A percentile compares a stretch with the other conserved stretches of the same genome.
Conservation (phyloP, 2,113 vertebrate species). For the Corythaixoides concolor region DNA sequence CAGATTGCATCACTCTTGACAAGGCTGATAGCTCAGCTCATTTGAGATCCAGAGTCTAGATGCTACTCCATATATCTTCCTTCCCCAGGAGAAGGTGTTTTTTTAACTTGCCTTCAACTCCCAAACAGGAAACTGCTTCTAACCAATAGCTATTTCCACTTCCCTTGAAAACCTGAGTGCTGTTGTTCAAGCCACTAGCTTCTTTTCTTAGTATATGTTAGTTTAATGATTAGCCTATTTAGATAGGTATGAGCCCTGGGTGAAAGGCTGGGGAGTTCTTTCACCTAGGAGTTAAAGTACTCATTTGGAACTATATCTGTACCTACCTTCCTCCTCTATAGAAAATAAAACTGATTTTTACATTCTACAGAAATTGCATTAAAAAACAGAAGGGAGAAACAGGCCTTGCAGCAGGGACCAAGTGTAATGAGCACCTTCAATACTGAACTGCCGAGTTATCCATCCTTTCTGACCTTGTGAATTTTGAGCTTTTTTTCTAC, state of each 20-base stretch:
- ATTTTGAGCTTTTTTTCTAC: not conserved
- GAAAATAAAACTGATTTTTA: not conserved
- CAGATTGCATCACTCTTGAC: not conserved
- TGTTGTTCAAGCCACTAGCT: not conserved
- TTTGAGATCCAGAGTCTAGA: not conserved
- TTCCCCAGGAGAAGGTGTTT: not conserved
- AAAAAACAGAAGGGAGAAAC: constrained; percentile 6
- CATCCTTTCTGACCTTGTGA: constrained; percentile 11
- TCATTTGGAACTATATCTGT: not conserved
- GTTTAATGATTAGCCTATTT: not conserved
- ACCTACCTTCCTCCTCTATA: not conserved
- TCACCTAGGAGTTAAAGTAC: not conserved
- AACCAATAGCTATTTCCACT: not conserved
- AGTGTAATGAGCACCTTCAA: not conserved
- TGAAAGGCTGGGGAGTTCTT: not conserved
- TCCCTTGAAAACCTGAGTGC: not conserved
- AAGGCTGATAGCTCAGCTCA: not conserved
- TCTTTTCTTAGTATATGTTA: not conserved
- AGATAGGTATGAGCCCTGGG: not conserved
- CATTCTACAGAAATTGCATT: not conserved
- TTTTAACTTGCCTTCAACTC: not conserved
- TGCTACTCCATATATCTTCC: not conserved
- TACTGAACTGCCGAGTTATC: not conserved
- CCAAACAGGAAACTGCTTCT: not conserved
- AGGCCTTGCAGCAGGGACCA: not conserved